Conservation (phyloP, 2,797 vertebrate genomes). For the Microctenopoma lineatum region DNA sequence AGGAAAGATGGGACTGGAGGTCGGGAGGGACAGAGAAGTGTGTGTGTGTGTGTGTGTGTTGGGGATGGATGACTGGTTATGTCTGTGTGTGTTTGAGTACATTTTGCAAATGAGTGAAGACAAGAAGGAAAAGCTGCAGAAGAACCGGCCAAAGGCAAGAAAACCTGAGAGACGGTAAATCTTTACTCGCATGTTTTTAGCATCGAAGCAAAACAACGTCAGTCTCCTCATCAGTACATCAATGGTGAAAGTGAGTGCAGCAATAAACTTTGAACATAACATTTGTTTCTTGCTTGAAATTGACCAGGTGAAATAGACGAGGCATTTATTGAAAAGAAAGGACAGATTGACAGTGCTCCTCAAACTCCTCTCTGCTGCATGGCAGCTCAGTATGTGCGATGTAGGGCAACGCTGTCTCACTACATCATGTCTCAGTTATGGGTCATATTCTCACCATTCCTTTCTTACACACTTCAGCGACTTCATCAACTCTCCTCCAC, state of each 20-base stretch:
- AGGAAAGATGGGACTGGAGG: slow-evolving; percentile 43
- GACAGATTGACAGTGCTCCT: slow-evolving; percentile 35
- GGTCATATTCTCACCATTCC: slow-evolving; percentile 71
- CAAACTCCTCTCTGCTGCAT: slow-evolving; percentile 28
- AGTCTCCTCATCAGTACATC: slow-evolving; percentile 3
- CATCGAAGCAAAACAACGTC: neutral
- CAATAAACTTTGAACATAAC: slow-evolving; percentile 5
- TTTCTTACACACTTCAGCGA: slow-evolving; percentile 64
- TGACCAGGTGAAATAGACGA: neutral
- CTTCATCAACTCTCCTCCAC: slow-evolving; percentile 65
- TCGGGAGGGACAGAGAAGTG: slow-evolving; percentile 12
- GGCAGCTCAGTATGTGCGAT: slow-evolving; percentile 42
- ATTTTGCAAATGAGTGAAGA: slow-evolving; percentile 15
- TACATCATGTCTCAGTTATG: slow-evolving; percentile 64
- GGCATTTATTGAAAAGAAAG: neutral
- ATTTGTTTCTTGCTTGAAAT: slow-evolving; percentile 4
- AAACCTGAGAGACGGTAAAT: neutral
- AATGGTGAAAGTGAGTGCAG: slow-evolving; percentile 9
- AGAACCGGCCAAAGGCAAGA: neutral
- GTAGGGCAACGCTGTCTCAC: slow-evolving; percentile 55
- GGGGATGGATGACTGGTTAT: slow-evolving; percentile 22
- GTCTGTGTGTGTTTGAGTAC: slow-evolving; percentile 15
- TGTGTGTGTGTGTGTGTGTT: slow-evolving; percentile 14
- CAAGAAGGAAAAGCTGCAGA: neutral
- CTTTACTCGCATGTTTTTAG: slow-evolving; percentile 1